Evolutionary conservation across 2,888 invertebrate species (phyloP).

Genomic region (Muschampia plurimacula): DNA sequence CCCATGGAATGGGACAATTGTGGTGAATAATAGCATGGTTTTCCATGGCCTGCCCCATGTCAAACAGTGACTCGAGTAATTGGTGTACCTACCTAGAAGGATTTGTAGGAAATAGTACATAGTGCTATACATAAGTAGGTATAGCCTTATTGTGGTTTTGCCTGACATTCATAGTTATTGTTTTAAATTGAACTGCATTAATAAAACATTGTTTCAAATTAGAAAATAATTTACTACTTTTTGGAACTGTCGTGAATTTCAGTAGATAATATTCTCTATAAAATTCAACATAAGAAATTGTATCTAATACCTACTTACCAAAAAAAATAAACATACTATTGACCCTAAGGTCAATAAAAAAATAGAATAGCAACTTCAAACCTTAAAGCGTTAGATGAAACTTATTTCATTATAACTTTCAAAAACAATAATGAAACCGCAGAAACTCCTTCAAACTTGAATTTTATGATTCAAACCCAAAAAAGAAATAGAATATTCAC

Average conservation of each 20-base stretch:
- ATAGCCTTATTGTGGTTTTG: not conserved
- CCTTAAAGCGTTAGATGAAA: no score
- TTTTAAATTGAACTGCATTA: no score
- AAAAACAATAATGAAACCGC: no score
- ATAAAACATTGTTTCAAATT: no score
- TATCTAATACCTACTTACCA: no score
- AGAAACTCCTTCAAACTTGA: not conserved
- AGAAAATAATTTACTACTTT: no score
- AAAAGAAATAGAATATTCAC: not conserved
- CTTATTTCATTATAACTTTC: no score
- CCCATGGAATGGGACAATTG: constrained; percentile 22
- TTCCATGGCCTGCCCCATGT: constrained; percentile 11
- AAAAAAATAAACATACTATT: no score
- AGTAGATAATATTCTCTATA: no score
- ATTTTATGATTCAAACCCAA: not conserved
- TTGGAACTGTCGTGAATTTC: no score
- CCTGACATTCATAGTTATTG: not conserved
- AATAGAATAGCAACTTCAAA: no score
- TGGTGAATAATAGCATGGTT: constrained; percentile 27
- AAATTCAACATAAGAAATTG: no score
- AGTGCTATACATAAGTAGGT: not conserved
- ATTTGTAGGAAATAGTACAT: not conserved
- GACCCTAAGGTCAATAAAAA: not conserved
- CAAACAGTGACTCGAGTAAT: constrained; percentile 17
- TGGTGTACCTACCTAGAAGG: constrained; percentile 18